Percentiles rank a stretch among this genome's conserved stretches.
Conservation (phyloP, 2,797 vertebrate species). For the Poeciliopsis turneri region DNA sequence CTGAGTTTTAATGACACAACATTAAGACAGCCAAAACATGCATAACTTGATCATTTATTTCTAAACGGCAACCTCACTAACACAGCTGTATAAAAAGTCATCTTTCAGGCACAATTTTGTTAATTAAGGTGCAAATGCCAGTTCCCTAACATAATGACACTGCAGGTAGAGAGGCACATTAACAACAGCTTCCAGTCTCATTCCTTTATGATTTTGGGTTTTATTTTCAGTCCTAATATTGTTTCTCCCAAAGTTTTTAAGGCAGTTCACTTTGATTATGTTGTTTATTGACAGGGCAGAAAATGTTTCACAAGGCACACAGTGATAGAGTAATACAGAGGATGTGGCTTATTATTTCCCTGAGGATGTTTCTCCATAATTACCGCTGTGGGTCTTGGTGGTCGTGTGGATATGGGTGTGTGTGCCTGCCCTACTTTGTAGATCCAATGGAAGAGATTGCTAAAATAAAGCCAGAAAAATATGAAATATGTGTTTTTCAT, state of each 20-base stretch:
- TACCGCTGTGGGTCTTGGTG: constrained; percentile 45
- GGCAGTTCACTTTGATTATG: constrained; percentile 15
- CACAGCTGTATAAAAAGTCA: background rate
- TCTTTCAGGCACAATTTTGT: background rate
- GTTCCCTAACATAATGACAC: background rate
- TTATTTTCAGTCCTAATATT: background rate
- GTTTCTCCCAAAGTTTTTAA: background rate
- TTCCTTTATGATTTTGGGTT: background rate
- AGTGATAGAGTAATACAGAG: constrained; percentile 36
- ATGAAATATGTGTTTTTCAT: constrained; percentile 17
- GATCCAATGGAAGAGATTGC: constrained; percentile 33
- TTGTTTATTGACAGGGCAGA: constrained; percentile 16
- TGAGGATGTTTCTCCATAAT: constrained; percentile 63
- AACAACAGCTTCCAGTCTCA: background rate
- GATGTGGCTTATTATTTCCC: constrained; percentile 55
- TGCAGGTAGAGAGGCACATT: background rate
- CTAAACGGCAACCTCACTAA: background rate
- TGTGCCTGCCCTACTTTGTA: background rate
- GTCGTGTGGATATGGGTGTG: constrained; percentile 9
- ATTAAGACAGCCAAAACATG: background rate
- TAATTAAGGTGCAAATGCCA: background rate
- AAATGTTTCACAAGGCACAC: constrained; percentile 24
- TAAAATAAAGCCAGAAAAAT: constrained; percentile 48
- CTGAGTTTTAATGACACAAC: background rate
- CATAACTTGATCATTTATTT: background rate